phyloP scores from a whole-genome alignment of 1,140 invertebrate genomes.

The Drosophila miranda region DNA sequence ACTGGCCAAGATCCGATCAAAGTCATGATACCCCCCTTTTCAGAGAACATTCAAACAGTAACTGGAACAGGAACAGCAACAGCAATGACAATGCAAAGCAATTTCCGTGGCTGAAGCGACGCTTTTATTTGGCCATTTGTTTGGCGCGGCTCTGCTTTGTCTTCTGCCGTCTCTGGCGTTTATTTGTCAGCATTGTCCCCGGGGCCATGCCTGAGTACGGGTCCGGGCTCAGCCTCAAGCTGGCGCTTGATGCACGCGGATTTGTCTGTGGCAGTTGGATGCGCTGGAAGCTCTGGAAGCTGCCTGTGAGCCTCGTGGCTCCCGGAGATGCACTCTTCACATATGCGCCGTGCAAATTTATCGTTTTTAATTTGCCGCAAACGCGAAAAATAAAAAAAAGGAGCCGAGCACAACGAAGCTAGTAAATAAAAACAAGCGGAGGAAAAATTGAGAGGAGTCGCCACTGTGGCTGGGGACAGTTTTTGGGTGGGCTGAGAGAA shows the following conservation, averaged over 20 bases:
- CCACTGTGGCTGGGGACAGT: background rate
- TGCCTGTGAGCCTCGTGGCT: conserved; percentile 11
- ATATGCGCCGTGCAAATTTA: conserved; percentile 71
- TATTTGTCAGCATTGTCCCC: conserved; percentile 31
- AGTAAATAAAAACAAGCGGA: conserved; percentile 44
- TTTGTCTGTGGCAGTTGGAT: conserved; percentile 60
- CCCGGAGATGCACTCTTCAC: conserved; percentile 42
- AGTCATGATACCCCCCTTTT: no score
- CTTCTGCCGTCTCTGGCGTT: conserved; percentile 25
- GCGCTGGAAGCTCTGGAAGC: background rate
- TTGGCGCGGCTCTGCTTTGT: conserved; percentile 13
- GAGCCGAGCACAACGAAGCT: conserved; percentile 24
- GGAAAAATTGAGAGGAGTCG: conserved; percentile 21
- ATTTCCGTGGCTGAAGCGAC: conserved; percentile 55
- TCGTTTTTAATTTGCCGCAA: conserved; percentile 82
- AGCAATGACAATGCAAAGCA: conserved; percentile 56
- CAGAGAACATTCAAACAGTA: no score
- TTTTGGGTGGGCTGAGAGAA: conserved; percentile 49
- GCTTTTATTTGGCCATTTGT: conserved; percentile 78
- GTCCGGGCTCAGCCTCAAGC: conserved; percentile 24
- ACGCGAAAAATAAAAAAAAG: conserved; percentile 35
- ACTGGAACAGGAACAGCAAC: conserved; percentile 14
- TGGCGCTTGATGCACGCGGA: conserved; percentile 65
- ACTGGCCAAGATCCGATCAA: no score
- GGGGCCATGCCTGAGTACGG: conserved; percentile 9